Percentiles rank a stretch among this genome's conserved stretches.
These are phyloP conservation scores for Nannobrachium achirus DNA, from an alignment of 2,113 vertebrate genomes.

Conservation along the genomic window DNA sequence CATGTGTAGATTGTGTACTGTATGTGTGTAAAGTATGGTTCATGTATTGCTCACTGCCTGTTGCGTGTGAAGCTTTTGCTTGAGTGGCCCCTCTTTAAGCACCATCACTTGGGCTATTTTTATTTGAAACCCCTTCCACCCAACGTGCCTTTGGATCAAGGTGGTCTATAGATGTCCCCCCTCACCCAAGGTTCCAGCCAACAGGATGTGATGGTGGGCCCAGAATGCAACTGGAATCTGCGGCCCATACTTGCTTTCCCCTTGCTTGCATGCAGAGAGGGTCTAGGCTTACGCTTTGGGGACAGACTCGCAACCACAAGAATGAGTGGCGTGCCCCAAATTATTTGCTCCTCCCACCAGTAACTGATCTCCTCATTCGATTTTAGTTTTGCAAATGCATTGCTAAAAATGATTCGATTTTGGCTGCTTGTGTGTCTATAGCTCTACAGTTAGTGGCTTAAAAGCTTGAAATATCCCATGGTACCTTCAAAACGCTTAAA, in stretches of 20 bases:
- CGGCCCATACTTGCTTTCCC: conserved; percentile 56
- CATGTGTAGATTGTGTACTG: conserved; percentile 4
- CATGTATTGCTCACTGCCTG: conserved; percentile 52
- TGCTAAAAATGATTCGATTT: conserved; percentile 13
- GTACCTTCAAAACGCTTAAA: too few species aligned
- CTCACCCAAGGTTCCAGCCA: conserved; percentile 35
- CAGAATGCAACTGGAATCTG: conserved; percentile 75
- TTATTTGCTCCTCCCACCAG: conserved; percentile 24
- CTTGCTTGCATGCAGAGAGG: conserved; percentile 42
- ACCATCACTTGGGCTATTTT: conserved; percentile 66
- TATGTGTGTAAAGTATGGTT: conserved; percentile 33
- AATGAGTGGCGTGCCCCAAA: conserved; percentile 39
- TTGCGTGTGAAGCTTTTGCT: conserved; percentile 39
- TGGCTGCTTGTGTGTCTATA: not conserved
- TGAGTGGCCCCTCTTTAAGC: conserved; percentile 35
- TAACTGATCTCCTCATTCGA: conserved; percentile 17
- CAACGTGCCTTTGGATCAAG: conserved; percentile 68
- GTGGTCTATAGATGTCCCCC: conserved; percentile 65
- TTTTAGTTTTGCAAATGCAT: not conserved
- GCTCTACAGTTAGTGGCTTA: conserved; percentile 13
- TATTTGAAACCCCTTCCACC: conserved; percentile 59
- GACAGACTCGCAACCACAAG: conserved; percentile 38
- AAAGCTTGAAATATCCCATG: not conserved
- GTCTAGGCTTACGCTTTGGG: conserved; percentile 59
- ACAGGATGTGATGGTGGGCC: conserved; percentile 76